Evolutionary conservation across 1,140 invertebrate genomes (phyloP).

Genomic region (Bilobella aurantiaca): DNA sequence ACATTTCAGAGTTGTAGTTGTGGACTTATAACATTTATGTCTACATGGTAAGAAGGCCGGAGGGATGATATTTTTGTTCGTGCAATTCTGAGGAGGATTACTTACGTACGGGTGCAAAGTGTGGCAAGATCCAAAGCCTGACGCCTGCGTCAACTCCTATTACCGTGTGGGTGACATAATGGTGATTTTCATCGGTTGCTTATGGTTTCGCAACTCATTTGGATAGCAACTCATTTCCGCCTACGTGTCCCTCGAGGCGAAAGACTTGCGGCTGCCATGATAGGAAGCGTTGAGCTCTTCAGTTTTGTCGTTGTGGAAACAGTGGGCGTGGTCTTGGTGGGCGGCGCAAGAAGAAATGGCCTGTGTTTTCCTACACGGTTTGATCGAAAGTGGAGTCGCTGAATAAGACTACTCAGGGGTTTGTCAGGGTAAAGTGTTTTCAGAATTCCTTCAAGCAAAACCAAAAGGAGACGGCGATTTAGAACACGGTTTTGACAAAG

Average conservation of each 20-base stretch:
- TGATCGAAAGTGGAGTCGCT: conserved; percentile 31
- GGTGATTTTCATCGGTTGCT: no score
- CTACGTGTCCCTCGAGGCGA: conserved; percentile 3
- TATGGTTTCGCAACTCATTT: background rate
- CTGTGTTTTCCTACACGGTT: conserved; percentile 31
- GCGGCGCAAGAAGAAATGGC: conserved; percentile 25
- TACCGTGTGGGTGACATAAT: no score
- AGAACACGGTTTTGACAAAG: conserved; percentile 57
- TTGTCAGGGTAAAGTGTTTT: conserved; percentile 60
- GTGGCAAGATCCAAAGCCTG: no score
- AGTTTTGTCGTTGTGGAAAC: background rate
- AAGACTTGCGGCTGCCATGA: background rate
- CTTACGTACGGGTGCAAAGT: no score
- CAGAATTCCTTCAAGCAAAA: conserved; percentile 73
- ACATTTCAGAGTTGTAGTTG: no score
- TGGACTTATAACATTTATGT: no score
- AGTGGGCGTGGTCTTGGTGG: background rate
- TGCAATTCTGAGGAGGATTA: no score
- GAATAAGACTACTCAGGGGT: conserved; percentile 20
- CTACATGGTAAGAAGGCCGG: no score
- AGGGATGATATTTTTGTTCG: no score
- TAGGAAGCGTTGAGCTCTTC: background rate
- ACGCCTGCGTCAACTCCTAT: no score
- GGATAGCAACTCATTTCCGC: background rate
- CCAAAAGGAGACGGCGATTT: conserved; percentile 73